Evolutionary conservation across 2,888 invertebrate species (phyloP).

Genomic region (Lycocerus yunnanus): DNA sequence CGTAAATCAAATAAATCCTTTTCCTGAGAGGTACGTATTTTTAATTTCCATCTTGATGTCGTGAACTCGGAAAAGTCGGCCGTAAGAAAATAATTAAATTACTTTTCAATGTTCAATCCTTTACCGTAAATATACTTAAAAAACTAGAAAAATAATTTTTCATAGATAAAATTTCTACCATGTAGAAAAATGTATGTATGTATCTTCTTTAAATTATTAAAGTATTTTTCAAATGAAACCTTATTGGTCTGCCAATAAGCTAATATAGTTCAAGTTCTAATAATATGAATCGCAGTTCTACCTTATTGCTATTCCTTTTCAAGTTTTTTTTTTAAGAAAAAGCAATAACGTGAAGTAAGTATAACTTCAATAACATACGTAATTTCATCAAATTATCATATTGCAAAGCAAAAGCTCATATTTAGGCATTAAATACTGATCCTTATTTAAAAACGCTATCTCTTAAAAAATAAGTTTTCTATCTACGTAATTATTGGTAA

Average conservation of each 20-base stretch:
- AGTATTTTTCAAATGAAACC: background rate
- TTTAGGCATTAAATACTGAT: too few species aligned
- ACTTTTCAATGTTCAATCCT: background rate
- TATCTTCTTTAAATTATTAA: background rate
- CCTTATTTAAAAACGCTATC: too few species aligned
- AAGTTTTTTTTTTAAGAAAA: background rate
- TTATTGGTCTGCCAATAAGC: background rate
- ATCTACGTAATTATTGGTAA: too few species aligned
- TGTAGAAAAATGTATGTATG: background rate
- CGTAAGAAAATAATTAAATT: background rate
- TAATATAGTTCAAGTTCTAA: background rate
- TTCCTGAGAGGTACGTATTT: background rate
- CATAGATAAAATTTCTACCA: background rate
- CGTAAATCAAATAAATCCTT: background rate
- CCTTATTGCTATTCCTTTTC: background rate
- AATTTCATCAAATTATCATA: too few species aligned
- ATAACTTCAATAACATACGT: too few species aligned
- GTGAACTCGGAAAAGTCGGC: background rate
- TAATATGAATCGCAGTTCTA: background rate
- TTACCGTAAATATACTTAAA: too few species aligned
- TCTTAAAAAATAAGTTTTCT: too few species aligned
- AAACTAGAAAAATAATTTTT: background rate
- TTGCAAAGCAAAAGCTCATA: too few species aligned
- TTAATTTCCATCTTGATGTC: background rate
- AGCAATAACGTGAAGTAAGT: too few species aligned